Base-by-base conservation (phyloP, 1,140 invertebrate species). In the Watersipora subatra region DNA sequence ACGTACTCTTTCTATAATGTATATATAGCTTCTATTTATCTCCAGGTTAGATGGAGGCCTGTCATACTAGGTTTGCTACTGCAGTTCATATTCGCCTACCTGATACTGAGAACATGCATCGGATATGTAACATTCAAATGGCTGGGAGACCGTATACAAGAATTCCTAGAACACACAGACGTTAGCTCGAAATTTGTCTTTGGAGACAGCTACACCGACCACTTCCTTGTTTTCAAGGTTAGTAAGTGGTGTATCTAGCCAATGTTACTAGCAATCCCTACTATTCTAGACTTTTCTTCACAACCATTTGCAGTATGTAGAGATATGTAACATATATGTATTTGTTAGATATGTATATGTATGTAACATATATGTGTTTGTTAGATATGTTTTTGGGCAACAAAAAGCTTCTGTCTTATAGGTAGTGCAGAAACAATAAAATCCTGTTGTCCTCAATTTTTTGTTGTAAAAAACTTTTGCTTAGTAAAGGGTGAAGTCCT, bases 181-280 rank as follows among this genome's bases (percentile, higher is more conserved):
- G 80, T 83, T 0, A 93, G 93, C 0, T 86, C 90, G 0, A 80
- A 74, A 1, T 94, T 97, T 72, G 87, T 94, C 0, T 96, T 90
- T 75, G 90, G 91, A 0, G 82, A 88, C 0, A 64, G 63, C 12
- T 71, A 67, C 59, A 46, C 19, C 1, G 69, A 74, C n/a, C 75
- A 74, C 64, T 70, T 70, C 57, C 74, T 76, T 64, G 72, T 69
- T 2, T 73, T 77, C 61, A 69, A 67, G 68, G 73, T 75, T 64
- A 58, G 57, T 46, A 46, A 7, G n/a, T n/a, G n/a, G n/a, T n/a
- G n/a, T n/a, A n/a, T n/a, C n/a, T n/a, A n/a, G n/a, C n/a, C n/a
- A n/a, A n/a, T n/a, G n/a, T n/a, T n/a, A n/a, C n/a, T n/a, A n/a
- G n/a, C n/a, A n/a, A n/a, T n/a, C n/a, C n/a, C n/a, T n/a, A n/a